These are phyloP conservation scores for Lasius platythorax DNA, from an alignment of 2,888 invertebrate species.

Conservation along the genomic window DNA sequence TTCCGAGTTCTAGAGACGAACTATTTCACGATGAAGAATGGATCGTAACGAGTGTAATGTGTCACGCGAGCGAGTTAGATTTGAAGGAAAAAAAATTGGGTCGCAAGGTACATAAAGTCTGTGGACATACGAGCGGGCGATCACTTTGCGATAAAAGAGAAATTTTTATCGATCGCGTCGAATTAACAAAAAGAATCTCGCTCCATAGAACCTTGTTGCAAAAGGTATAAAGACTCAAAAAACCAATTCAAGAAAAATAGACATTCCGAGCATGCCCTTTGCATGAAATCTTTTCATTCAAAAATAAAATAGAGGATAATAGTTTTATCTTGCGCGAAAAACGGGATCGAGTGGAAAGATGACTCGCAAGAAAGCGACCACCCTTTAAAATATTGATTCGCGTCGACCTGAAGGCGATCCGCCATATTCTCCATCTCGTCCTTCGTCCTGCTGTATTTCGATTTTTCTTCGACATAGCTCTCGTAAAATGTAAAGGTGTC, in stretches of 20 bases:
- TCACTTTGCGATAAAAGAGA: conserved; percentile 55
- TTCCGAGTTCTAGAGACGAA: conserved; percentile 44
- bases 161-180: conserved; percentile 38
- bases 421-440: conserved; percentile 55
- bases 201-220: background rate
- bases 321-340: background rate
- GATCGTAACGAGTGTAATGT: conserved; percentile 29
- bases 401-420: conserved; percentile 29
- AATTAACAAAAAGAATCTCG: conserved; percentile 21
- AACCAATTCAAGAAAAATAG: background rate
- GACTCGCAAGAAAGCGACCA: conserved; percentile 16
- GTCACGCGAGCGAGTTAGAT: conserved; percentile 45
- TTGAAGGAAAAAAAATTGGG: conserved; percentile 37
- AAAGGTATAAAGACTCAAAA: background rate
- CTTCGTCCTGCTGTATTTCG: background rate
- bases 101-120: background rate
- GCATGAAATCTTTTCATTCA: background rate
- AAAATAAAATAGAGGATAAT: background rate
- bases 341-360: background rate
- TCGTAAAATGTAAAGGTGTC: conserved; percentile 55
- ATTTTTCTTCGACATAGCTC: conserved; percentile 26
- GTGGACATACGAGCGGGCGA: background rate
- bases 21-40: conserved; percentile 34
- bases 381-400: conserved; percentile 65
- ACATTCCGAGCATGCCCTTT: background rate